Evolutionary conservation across 2,888 invertebrate species (phyloP).

Genomic region (Cacoxenus indagator): DNA sequence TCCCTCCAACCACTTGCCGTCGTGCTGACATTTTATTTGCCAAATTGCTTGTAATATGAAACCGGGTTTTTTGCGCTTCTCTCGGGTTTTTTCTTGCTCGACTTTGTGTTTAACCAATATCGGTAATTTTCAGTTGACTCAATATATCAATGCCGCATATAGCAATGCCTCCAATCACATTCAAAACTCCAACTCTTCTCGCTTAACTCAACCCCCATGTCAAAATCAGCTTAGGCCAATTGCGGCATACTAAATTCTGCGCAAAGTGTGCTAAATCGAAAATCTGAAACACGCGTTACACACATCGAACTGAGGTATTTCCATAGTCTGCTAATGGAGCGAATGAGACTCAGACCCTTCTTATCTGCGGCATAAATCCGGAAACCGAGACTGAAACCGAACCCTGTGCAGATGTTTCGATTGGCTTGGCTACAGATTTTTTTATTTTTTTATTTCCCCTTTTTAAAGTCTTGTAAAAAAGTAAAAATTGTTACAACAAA

Average conservation of each 20-base stretch:
- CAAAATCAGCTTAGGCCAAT: neutral
- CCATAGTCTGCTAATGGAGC: conserved; percentile 9
- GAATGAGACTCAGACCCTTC: neutral
- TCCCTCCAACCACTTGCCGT: neutral
- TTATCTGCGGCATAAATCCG: conserved; percentile 38
- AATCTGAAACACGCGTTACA: conserved; percentile 64
- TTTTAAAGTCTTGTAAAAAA: neutral
- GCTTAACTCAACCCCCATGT: neutral
- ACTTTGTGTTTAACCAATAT: conserved; percentile 21
- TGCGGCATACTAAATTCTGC: neutral
- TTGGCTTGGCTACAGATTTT: neutral
- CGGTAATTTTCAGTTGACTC: conserved; percentile 9
- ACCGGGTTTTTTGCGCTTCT: conserved; percentile 39
- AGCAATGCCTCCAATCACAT: neutral
- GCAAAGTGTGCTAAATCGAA: conserved; percentile 56
- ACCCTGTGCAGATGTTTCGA: conserved; percentile 18
- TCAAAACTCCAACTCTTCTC: neutral
- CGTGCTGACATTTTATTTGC: conserved; percentile 64
- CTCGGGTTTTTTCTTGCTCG: conserved; percentile 4
- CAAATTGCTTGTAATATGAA: conserved; percentile 66
- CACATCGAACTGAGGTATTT: conserved; percentile 31
- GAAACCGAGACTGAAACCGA: neutral
- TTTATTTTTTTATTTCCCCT: no score
- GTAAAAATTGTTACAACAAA: conserved; percentile 9
- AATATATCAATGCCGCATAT: neutral